Base-by-base conservation (phyloP, 2,888 invertebrate species). In the Stictocephala bisonia region DNA sequence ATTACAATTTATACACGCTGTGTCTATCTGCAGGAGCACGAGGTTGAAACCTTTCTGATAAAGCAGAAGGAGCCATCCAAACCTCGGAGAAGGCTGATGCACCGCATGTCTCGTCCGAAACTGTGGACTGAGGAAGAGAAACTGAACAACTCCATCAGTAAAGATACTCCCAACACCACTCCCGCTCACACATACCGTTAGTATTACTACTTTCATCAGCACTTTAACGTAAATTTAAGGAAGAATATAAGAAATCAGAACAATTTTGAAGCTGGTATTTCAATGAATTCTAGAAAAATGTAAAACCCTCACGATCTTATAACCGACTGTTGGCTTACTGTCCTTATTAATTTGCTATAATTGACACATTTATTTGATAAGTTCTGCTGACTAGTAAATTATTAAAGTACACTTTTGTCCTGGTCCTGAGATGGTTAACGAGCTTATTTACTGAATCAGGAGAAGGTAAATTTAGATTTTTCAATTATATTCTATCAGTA, bases 41-140 rank as follows among this genome's bases (percentile, higher is more conserved):
- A 92, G 80, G 90, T 97, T 72, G 90, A 90, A 79, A 98, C 98
- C 1, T 98, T 90, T 85, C 88, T 99, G 74, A 94, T 99, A 78
- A 93, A 91, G 82, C 90, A 91, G 80, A 88, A 90, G 1, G 95
- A 95, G 79, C 94, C 94, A 0, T 76, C 77, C 1, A 82, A 75
- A 78, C 81, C 64, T 73, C 75, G 79, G 9, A 74, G 76, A n/a
- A 74, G 78, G 9, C 78, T 79, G 53, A 77, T 79, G 51, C 79
- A 80, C 44, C 77, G 75, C 31, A 72, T 78, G 18, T 78, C 80
- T 13, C 76, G 81, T 15, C 80, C 83, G 2, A 78, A 83, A 31
- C 79, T 84, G 3, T 84, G 83, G 84, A 82, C 82, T n/a, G 83
- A 83, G 74, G 84, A 83, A n/a, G 73, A 73, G 41, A 50, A 35